Evolutionary conservation across 2,113 vertebrate genomes (phyloP).

Genomic region (Serinus canaria): DNA sequence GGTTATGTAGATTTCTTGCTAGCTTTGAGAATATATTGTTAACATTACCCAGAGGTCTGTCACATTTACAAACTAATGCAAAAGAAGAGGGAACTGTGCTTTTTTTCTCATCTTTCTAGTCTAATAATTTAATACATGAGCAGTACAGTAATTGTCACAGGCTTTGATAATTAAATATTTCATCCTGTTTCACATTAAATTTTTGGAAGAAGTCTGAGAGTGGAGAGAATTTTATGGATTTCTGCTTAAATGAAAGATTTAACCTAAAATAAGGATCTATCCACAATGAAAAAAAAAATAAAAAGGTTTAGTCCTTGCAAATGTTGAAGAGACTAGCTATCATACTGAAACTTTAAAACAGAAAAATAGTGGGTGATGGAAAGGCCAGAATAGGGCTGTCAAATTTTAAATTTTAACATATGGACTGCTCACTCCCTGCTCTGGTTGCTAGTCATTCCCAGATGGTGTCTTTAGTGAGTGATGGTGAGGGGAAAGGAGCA

Average conservation of each 20-base stretch:
- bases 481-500: slow-evolving; percentile 62
- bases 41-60: neutral
- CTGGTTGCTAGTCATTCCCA: slow-evolving; percentile 62
- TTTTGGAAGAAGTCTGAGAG: neutral
- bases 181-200: neutral
- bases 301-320: neutral
- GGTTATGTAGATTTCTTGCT: neutral
- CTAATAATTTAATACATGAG: neutral
- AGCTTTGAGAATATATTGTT: neutral
- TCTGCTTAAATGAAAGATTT: neutral
- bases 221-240: neutral
- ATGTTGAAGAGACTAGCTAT: neutral
- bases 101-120: neutral
- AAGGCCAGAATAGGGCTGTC: slow-evolving; percentile 51
- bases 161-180: neutral
- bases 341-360: neutral
- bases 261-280: neutral
- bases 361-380: slow-evolving; percentile 22
- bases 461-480: slow-evolving; percentile 62
- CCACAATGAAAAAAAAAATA: neutral
- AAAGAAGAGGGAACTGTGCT: neutral
- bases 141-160: neutral
- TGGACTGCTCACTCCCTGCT: slow-evolving; percentile 66
- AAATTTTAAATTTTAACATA: slow-evolving; percentile 66
- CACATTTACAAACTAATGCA: neutral